Conservation (phyloP, 2,113 vertebrate species). For the Clupea harengus region DNA sequence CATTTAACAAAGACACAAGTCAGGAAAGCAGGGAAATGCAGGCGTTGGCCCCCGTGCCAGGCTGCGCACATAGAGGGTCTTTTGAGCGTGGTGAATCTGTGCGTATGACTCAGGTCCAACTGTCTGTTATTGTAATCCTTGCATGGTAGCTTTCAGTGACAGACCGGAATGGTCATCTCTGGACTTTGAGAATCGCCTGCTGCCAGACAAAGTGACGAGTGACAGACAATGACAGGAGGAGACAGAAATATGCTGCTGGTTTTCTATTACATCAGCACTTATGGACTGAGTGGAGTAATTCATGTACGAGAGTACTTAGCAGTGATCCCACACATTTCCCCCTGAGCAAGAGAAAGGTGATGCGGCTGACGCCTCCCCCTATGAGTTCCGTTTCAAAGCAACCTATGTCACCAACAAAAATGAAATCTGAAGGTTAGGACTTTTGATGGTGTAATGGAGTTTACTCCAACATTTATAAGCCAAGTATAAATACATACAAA, state of each 20-base stretch:
- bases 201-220: not conserved
- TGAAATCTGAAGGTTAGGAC: not conserved
- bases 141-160: conserved; percentile 13
- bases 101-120: conserved; percentile 14
- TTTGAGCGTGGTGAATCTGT: conserved; percentile 10
- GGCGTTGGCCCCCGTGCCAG: not conserved
- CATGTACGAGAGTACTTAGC: not conserved
- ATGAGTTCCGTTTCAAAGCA: not conserved
- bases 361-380: not conserved
- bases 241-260: conserved; percentile 2
- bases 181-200: not conserved
- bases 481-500: conserved; percentile 16
- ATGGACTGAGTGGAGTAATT: conserved; percentile 7
- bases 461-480: conserved; percentile 14
- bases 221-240: not conserved
- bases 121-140: not conserved
- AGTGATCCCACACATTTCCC: not conserved
- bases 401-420: not conserved
- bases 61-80: conserved; percentile 13
- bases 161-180: not conserved
- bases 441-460: not conserved
- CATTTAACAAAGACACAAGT: not conserved
- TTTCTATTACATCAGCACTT: conserved; percentile 12
- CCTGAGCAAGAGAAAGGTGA: not conserved
- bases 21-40: conserved; percentile 10